Conservation (phyloP, 1,140 invertebrate genomes). For the Wasmannia auropunctata region DNA sequence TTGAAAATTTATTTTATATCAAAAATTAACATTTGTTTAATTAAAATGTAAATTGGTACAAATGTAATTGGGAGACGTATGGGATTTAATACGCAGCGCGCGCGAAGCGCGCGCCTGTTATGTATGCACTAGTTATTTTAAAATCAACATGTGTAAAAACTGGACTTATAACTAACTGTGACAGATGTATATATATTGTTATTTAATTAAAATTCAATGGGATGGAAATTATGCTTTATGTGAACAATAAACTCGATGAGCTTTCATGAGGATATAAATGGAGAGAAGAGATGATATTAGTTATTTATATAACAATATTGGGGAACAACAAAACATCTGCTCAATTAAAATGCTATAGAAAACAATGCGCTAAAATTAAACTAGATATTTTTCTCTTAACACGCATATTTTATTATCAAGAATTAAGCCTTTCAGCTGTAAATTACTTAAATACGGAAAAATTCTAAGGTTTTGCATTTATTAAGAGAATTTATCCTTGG, state of each 20-base stretch:
- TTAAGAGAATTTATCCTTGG: not conserved
- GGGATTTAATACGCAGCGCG: no score
- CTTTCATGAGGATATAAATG: not conserved
- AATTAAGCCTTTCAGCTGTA: not conserved
- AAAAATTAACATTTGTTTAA: no score
- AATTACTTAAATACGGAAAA: slow-evolving; percentile 7
- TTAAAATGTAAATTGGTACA: no score
- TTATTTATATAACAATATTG: not conserved
- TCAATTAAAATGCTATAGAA: slow-evolving; percentile 1
- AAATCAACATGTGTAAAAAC: not conserved
- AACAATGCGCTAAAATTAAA: not conserved
- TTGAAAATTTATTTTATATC: no score
- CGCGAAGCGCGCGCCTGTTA: no score
- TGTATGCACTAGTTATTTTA: no score
- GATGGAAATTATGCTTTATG: not conserved
- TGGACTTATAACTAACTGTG: not conserved
- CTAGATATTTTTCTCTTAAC: not conserved
- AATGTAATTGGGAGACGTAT: no score
- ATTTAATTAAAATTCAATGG: not conserved
- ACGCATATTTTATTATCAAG: not conserved
- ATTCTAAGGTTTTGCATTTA: not conserved
- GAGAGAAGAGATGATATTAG: not conserved
- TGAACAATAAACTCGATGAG: not conserved
- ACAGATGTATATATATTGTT: not conserved
- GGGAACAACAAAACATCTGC: slow-evolving; percentile 1